phyloP scores from a whole-genome alignment of 2,113 vertebrate genomes.

The Hyperopisus bebe region DNA sequence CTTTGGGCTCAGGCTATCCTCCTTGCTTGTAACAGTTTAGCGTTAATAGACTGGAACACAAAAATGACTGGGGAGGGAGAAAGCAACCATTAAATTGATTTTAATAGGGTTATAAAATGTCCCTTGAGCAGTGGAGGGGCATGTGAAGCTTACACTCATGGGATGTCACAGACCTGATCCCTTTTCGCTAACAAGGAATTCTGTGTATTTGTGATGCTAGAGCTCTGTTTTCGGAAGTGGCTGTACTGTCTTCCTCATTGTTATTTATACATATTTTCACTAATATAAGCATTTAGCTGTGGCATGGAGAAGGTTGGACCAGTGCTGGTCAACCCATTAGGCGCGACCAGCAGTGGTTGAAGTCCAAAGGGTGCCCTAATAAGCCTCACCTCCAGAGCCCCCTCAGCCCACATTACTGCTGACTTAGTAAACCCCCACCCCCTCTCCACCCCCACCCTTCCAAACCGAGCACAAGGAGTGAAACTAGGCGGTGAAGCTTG shows the following conservation, averaged over 20 bases:
- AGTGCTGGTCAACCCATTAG: not conserved
- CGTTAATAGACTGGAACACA: conserved; percentile 49
- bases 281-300: not conserved
- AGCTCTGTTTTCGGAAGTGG: not conserved
- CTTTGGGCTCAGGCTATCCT: conserved; percentile 25
- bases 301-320: not conserved
- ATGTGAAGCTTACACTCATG: not conserved
- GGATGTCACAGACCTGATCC: not conserved
- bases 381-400: not conserved
- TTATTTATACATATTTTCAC: not conserved
- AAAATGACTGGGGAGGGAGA: conserved; percentile 35
- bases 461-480: not conserved
- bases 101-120: conserved; percentile 53
- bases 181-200: not conserved
- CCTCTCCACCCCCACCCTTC: not conserved
- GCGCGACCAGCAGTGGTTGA: not conserved
- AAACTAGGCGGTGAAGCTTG: not conserved
- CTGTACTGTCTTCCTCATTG: not conserved
- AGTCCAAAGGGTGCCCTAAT: not conserved
- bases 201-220: not conserved
- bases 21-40: conserved; percentile 36
- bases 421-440: not conserved
- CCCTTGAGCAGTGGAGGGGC: not conserved
- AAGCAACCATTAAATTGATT: conserved; percentile 53
- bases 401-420: not conserved